Percentiles rank a stretch among this genome's conserved stretches.
These are phyloP conservation scores for Varanus salvator DNA, from an alignment of 2,113 vertebrate species.

Conservation along the genomic window DNA sequence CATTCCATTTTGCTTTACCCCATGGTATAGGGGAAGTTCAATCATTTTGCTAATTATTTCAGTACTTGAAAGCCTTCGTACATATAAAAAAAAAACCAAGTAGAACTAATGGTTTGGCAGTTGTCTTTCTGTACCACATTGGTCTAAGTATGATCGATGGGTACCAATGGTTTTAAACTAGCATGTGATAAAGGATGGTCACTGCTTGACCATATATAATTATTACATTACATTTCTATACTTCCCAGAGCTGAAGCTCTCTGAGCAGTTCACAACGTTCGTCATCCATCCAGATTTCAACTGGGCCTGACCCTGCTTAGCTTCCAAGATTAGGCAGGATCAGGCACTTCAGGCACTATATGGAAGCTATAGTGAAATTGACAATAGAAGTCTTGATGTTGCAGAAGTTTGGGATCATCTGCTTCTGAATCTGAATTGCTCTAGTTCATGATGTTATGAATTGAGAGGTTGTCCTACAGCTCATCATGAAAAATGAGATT, in stretches of 20 bases:
- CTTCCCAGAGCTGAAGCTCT: too few relatives aligned
- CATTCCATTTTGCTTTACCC: constrained; percentile 49
- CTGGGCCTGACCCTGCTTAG: too few relatives aligned
- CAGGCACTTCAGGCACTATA: too few relatives aligned
- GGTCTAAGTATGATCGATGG: constrained; percentile 13
- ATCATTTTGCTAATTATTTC: constrained; percentile 46
- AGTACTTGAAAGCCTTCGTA: constrained; percentile 40
- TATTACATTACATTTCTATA: too few relatives aligned
- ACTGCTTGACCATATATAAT: background rate
- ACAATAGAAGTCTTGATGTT: background rate
- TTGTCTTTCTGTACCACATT: background rate
- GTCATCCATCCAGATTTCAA: too few relatives aligned
- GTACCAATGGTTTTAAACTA: constrained; percentile 12
- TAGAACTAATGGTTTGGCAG: background rate
- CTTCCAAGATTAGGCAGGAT: too few relatives aligned
- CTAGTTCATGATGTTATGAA: background rate
- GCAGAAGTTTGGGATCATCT: background rate
- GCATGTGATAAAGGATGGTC: constrained; percentile 2
- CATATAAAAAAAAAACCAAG: constrained; percentile 21
- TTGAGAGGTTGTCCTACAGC: background rate
- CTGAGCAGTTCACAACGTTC: too few relatives aligned
- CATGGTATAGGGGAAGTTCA: constrained; percentile 22
- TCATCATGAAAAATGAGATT: background rate
- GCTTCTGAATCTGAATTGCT: too few relatives aligned
- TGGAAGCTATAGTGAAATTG: background rate